Percentiles rank a stretch among this genome's conserved stretches.
phyloP scores from a whole-genome alignment of 1,140 invertebrate species.

The Heliconius eleuchia region DNA sequence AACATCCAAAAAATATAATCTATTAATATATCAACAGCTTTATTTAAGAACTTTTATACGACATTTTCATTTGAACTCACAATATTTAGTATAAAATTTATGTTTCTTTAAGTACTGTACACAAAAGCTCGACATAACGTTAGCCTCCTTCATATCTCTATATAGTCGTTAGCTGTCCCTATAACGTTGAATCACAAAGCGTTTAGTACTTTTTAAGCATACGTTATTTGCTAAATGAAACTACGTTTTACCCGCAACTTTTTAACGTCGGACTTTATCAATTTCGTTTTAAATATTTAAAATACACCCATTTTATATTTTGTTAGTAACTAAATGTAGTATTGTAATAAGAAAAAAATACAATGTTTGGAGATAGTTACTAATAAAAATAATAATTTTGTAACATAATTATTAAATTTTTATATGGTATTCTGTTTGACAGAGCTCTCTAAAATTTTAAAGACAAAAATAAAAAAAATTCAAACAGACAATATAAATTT shows the following conservation, averaged over 20 bases:
- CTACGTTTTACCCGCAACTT: neutral
- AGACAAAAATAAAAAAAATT: no score
- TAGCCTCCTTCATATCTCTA: neutral
- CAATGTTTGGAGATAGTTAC: no score
- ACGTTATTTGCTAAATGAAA: neutral
- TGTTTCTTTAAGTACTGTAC: neutral
- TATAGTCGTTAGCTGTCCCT: conserved; percentile 1
- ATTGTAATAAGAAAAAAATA: no score
- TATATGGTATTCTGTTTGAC: neutral
- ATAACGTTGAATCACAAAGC: conserved; percentile 9
- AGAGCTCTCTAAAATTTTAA: no score
- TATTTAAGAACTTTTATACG: neutral
- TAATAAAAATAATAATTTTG: no score
- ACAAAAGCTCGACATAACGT: neutral
- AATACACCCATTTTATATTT: no score
- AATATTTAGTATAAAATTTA: neutral
- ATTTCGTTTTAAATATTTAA: no score
- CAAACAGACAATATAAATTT: neutral
- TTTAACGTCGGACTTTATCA: neutral
- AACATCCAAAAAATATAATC: neutral
- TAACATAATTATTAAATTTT: neutral
- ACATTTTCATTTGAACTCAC: neutral
- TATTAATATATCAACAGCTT: neutral
- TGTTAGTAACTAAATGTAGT: no score
- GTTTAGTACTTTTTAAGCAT: conserved; percentile 9